Evolutionary conservation across 2,113 vertebrate genomes (phyloP).

Genomic region (Coreoperca whiteheadi): DNA sequence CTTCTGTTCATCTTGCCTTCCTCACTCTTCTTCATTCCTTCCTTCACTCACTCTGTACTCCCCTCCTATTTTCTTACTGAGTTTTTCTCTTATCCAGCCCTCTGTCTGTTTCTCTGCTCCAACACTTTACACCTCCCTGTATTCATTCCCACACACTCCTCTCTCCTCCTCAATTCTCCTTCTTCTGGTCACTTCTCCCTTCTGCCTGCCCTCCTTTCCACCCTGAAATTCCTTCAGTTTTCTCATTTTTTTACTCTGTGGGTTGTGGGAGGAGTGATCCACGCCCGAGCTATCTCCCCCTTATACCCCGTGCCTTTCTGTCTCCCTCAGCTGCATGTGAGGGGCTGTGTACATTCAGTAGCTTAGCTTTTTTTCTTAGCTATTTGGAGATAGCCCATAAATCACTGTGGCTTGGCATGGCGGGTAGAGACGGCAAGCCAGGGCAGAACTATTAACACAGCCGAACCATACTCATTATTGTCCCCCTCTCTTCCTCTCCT

Average conservation of each 20-base stretch:
- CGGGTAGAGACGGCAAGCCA: conserved; percentile 56
- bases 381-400: conserved; percentile 79
- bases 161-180: conserved; percentile 13
- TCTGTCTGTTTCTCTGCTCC: conserved; percentile 36
- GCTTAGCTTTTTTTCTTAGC: no score
- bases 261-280: conserved; percentile 53
- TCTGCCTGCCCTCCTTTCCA: conserved; percentile 2
- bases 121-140: conserved; percentile 19
- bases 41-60: conserved; percentile 36
- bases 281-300: conserved; percentile 34
- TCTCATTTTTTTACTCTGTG: conserved; percentile 23
- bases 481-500: conserved; percentile 41
- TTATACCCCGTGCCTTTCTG: conserved; percentile 1
- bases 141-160: conserved; percentile 16
- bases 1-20: conserved; percentile 28
- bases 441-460: conserved; percentile 76
- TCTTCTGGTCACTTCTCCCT: conserved; percentile 25
- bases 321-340: conserved; percentile 41
- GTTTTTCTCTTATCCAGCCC: conserved; percentile 31
- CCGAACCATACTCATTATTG: conserved; percentile 67
- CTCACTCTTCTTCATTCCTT: conserved; percentile 31
- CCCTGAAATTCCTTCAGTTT: conserved; percentile 24
- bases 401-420: conserved; percentile 64
- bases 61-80: conserved; percentile 5
- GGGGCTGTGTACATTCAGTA: conserved; percentile 67